Percentiles rank a stretch among this genome's conserved stretches.
phyloP scores from a whole-genome alignment of 2,113 vertebrate species.

The Abramis brama region DNA sequence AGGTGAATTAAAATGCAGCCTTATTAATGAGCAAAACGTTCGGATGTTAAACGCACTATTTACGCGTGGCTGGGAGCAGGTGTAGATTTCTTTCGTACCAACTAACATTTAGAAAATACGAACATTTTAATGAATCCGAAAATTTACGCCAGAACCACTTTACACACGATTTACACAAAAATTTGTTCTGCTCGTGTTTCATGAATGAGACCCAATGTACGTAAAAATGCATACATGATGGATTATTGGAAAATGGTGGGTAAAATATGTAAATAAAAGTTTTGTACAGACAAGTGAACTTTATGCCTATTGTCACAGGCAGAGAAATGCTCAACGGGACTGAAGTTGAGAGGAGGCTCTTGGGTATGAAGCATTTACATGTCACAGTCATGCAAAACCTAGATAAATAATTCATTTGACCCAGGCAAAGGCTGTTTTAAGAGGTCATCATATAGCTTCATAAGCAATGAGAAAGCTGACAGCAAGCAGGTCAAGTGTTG shows the following conservation, averaged over 20 bases:
- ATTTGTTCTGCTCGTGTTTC: too few relatives aligned
- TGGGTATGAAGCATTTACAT: slow-evolving; percentile 75
- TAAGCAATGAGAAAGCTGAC: slow-evolving; percentile 74
- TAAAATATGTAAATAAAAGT: slow-evolving; percentile 18
- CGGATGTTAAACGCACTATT: too few relatives aligned
- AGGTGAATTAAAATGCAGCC: too few relatives aligned
- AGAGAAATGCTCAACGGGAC: slow-evolving; percentile 66
- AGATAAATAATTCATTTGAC: slow-evolving; percentile 80
- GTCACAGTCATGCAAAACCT: slow-evolving; percentile 74
- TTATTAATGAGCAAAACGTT: too few relatives aligned
- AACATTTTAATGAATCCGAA: too few relatives aligned
- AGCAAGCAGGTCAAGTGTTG: slow-evolving; percentile 72
- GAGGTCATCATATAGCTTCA: slow-evolving; percentile 74
- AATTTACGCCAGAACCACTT: too few relatives aligned
- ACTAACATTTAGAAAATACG: too few relatives aligned
- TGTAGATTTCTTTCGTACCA: too few relatives aligned
- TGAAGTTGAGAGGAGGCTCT: slow-evolving; percentile 67
- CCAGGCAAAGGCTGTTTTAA: slow-evolving; percentile 71
- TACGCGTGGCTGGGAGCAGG: too few relatives aligned
- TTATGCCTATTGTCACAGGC: slow-evolving; percentile 65
- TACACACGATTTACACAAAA: too few relatives aligned
- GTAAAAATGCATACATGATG: neutral
- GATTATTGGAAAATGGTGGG: neutral
- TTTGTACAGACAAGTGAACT: slow-evolving; percentile 52
- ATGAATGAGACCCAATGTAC: too few relatives aligned